Percentiles rank a stretch among this genome's conserved stretches.
These are phyloP conservation scores for Cetonia aurata DNA, from an alignment of 2,888 invertebrate species.

Conservation along the genomic window DNA sequence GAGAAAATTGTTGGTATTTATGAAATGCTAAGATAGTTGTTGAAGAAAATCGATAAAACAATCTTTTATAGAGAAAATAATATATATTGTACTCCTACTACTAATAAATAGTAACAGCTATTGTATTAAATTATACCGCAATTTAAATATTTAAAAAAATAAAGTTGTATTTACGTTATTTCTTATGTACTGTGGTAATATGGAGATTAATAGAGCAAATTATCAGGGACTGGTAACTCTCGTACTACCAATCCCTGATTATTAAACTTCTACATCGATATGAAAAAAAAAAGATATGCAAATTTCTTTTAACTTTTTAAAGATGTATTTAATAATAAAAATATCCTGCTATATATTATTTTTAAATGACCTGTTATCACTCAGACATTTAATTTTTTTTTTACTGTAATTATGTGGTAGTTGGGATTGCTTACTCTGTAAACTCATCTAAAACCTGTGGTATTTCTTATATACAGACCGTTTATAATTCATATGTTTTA, in stretches of 20 bases:
- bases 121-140: conserved; percentile 30
- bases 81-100: conserved; percentile 27
- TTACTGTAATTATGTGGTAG: conserved; percentile 19
- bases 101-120: conserved; percentile 29
- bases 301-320: conserved; percentile 2
- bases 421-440: conserved; percentile 16
- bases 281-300: conserved; percentile 13
- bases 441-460: conserved; percentile 9
- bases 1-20: conserved; percentile 42
- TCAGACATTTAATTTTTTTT: background rate
- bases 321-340: conserved; percentile 6
- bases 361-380: conserved; percentile 4
- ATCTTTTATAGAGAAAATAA: conserved; percentile 26
- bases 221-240: background rate
- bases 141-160: conserved; percentile 38
- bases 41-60: conserved; percentile 29
- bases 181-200: conserved; percentile 41
- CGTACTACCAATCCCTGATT: background rate
- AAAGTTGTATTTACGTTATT: conserved; percentile 46
- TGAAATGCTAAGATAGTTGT: conserved; percentile 26
- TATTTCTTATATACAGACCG: no score
- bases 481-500: no score
- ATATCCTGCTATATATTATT: conserved; percentile 2
- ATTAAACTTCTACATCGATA: conserved; percentile 25
- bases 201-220: conserved; percentile 39